A percentile compares a stretch with the other conserved stretches of the same genome.
Conservation (phyloP, 2,113 vertebrate genomes). For the Taurulus bubalis region DNA sequence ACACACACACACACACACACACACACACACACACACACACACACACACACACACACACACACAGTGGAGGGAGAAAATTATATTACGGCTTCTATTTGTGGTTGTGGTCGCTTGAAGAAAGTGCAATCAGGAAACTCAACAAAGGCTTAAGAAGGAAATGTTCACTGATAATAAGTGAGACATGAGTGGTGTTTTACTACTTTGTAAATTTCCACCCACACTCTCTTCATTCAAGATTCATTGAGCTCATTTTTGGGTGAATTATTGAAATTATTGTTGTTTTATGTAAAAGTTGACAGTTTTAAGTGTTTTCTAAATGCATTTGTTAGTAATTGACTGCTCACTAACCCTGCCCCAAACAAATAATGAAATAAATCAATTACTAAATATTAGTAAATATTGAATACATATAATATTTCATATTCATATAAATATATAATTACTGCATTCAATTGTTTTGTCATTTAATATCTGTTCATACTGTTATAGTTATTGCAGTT, state of each 20-base stretch:
- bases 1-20: conserved; percentile 9
- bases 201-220: neutral
- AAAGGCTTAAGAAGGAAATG: conserved; percentile 3
- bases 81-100: conserved; percentile 28
- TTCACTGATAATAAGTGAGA: conserved; percentile 5
- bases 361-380: neutral
- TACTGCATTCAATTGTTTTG: neutral
- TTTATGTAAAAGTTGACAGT: neutral
- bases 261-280: conserved; percentile 12
- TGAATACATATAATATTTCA: neutral
- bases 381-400: neutral
- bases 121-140: neutral
- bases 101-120: neutral
- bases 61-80: neutral
- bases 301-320: neutral
- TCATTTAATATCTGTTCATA: neutral
- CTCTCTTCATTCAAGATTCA: conserved; percentile 9
- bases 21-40: conserved; percentile 5
- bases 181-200: neutral
- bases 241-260: neutral
- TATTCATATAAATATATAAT: neutral
- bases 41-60: conserved; percentile 10
- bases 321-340: neutral
- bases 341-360: neutral
- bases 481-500: neutral